phyloP scores from a whole-genome alignment of 2,113 vertebrate genomes.

The Centropus unirufus region DNA sequence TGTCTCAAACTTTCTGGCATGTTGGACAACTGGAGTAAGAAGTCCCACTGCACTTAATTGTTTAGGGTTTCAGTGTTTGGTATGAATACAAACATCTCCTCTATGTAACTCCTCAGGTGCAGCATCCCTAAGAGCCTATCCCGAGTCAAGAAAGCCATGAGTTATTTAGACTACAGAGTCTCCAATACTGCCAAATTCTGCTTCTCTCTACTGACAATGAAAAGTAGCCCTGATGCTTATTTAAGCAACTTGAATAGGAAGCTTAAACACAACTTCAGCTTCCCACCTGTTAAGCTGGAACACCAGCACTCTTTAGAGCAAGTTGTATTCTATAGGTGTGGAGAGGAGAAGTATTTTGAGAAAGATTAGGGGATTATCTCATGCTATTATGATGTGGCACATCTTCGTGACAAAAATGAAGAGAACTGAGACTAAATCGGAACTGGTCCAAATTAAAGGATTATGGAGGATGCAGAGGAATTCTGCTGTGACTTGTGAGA shows the following conservation, averaged over 20 bases:
- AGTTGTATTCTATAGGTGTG: not conserved
- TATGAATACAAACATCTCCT: not conserved
- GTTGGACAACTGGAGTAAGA: not conserved
- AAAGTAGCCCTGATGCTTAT: not conserved
- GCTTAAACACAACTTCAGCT: not conserved
- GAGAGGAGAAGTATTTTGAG: not conserved
- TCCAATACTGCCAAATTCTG: not conserved
- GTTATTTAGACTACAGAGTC: not conserved
- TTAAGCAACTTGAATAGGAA: not conserved
- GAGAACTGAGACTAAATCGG: not conserved
- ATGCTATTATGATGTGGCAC: not conserved
- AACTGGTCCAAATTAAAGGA: not conserved
- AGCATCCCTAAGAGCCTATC: not conserved
- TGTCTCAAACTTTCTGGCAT: not conserved
- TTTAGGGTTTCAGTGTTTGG: not conserved
- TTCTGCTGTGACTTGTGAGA: not conserved
- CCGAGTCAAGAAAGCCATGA: not conserved
- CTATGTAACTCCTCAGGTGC: not conserved
- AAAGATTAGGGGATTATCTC: not conserved
- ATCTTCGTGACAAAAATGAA: not conserved
- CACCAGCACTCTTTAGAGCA: not conserved
- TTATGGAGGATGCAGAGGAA: not conserved
- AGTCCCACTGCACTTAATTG: not conserved
- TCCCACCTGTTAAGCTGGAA: not conserved
- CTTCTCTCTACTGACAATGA: not conserved